Evolutionary conservation across 1,140 invertebrate genomes (phyloP).

Genomic region (Dendrolimus punctatus): DNA sequence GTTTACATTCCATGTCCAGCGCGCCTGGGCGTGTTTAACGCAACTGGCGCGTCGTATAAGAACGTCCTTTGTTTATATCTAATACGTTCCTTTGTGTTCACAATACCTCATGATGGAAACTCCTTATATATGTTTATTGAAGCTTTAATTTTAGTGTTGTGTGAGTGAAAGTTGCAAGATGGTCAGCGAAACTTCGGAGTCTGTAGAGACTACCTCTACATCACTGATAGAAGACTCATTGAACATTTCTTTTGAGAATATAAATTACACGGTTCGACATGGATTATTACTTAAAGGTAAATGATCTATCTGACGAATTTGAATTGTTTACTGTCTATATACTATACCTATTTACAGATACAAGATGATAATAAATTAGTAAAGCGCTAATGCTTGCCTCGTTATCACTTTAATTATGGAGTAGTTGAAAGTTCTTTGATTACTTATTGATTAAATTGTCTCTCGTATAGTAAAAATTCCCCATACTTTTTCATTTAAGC

Average conservation of each 20-base stretch:
- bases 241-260: constrained; percentile 53
- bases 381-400: not conserved
- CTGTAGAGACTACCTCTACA: constrained; percentile 50
- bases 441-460: no score
- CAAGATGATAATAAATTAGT: not conserved
- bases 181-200: constrained; percentile 47
- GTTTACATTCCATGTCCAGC: constrained; percentile 17
- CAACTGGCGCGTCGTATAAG: constrained; percentile 13
- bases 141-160: constrained; percentile 18
- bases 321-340: constrained; percentile 11
- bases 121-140: not conserved
- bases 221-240: constrained; percentile 46
- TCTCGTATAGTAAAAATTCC: no score
- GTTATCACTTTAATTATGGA: no score
- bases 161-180: constrained; percentile 38
- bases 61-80: constrained; percentile 46
- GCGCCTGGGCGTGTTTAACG: constrained; percentile 22
- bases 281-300: constrained; percentile 43
- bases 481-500: no score
- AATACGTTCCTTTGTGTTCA: constrained; percentile 49
- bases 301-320: constrained; percentile 13
- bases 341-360: not conserved
- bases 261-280: constrained; percentile 44
- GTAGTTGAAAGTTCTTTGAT: no score
- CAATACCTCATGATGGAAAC: constrained; percentile 36